Base-by-base conservation (phyloP, 2,888 invertebrate genomes). In the Epirrita christyi region DNA sequence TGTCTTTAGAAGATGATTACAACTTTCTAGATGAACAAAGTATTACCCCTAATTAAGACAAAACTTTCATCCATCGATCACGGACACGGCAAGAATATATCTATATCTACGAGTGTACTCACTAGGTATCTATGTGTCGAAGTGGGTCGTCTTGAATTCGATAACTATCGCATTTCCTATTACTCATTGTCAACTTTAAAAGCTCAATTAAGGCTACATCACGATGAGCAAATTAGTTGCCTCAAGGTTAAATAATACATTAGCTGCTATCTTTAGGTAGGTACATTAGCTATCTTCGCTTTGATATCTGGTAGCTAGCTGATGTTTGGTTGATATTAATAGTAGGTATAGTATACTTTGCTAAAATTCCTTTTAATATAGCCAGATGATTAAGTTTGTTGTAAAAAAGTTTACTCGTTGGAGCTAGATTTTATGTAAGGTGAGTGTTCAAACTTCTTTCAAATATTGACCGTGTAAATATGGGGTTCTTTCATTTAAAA, bases 161-260 rank as follows among this genome's bases (percentile, higher is more conserved):
- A 77, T 80, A 70, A 66, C 71, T 71, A 77, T 79, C 79, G 65
- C 65, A 62, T 68, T 69, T 72, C 38, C 47, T 78, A 81, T 83
- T 80, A 81, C 72, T 83, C 80, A 79, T 81, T 81, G 81, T 85
- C 82, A 77, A 75, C 77, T 67, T 70, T 84, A 84, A 83, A 80
- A 83, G 79, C 83, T 83, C 78, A 83, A 84, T 84, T 83, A 81
- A 75, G 74, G 69, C 59, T 59, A 63, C 70, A 75, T 78, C 81
- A 81, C 75, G 78, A 71, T 53, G 40, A 52, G 38, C 59, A 62
- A 62, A 62, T 62, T 60, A 60, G 55, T 46, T 50, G 53, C 49
- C 41, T 52, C 55, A 57, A 63, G 54, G 52, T 59, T 58, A 11
- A 42, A 42, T 50, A 32, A 36, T 50, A 32, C 36, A 45, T 58